Evolutionary conservation across 1,140 invertebrate species (phyloP).

Genomic region (Macrobrachium nipponense): DNA sequence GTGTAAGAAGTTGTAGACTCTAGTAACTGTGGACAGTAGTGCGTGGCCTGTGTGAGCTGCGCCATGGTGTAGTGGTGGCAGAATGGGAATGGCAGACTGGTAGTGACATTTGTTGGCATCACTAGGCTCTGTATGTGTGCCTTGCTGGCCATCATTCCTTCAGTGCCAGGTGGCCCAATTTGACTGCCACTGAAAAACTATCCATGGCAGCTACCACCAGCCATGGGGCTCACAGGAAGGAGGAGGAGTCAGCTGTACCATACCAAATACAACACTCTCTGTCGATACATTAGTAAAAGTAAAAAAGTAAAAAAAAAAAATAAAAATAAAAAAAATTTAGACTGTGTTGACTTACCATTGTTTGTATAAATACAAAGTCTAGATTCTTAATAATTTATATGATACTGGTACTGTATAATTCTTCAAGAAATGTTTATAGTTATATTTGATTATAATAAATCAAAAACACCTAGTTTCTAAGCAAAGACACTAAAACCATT

Average conservation of each 20-base stretch:
- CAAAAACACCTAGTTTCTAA: conserved; percentile 44
- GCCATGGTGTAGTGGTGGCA: conserved; percentile 45
- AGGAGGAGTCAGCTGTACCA: conserved; percentile 50
- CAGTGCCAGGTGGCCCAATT: conserved; percentile 37
- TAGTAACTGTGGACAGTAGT: conserved; percentile 36
- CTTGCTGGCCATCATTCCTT: conserved; percentile 46
- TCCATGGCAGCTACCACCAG: conserved; percentile 30
- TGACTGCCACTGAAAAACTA: conserved; percentile 20
- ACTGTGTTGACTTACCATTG: conserved; percentile 57
- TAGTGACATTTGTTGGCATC: conserved; percentile 40
- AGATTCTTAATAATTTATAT: conserved; percentile 60
- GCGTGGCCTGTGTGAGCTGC: conserved; percentile 40
- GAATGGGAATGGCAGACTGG: conserved; percentile 34
- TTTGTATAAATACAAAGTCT: conserved; percentile 59
- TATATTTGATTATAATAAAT: conserved; percentile 54
- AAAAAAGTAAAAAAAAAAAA: conserved; percentile 17
- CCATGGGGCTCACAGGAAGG: conserved; percentile 38
- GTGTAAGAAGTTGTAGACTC: conserved; percentile 51
- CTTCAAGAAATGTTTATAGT: conserved; percentile 53
- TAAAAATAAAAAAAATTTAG: conserved; percentile 44
- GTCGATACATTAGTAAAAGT: conserved; percentile 44
- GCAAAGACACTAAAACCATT: conserved; percentile 46
- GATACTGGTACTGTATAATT: conserved; percentile 55
- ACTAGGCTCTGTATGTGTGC: conserved; percentile 43
- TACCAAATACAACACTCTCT: conserved; percentile 55